A percentile compares a stretch with the other conserved stretches of the same genome.
phyloP scores from a whole-genome alignment of 2,888 invertebrate species.

The Chelonus formosanus region DNA sequence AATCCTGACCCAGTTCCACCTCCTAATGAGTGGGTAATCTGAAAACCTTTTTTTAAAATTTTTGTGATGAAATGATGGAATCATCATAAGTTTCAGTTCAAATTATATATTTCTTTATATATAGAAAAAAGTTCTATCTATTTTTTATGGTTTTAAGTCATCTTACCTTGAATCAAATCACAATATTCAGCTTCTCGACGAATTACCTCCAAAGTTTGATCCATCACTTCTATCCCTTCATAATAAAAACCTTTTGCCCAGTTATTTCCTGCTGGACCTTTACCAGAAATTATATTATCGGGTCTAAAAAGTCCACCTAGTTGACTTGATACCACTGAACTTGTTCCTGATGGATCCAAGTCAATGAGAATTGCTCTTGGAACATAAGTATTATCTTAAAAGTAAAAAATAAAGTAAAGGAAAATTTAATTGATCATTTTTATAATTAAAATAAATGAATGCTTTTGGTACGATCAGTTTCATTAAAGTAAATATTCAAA shows the following conservation, averaged over 20 bases:
- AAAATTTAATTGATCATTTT: background rate
- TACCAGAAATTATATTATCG: constrained; percentile 70
- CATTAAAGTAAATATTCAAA: too few species aligned
- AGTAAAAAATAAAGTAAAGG: background rate
- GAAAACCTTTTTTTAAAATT: constrained; percentile 63
- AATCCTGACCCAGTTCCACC: constrained; percentile 72
- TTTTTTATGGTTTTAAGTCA: background rate
- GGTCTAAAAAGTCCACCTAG: constrained; percentile 71
- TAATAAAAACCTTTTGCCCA: constrained; percentile 85
- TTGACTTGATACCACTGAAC: constrained; percentile 70
- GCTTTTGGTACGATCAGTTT: too few species aligned
- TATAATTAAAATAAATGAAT: too few species aligned
- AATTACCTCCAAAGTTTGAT: constrained; percentile 70
- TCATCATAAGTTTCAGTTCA: too few species aligned
- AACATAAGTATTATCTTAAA: constrained; percentile 69
- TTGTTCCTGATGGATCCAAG: constrained; percentile 73
- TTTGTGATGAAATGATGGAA: too few species aligned
- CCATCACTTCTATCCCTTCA: constrained; percentile 86
- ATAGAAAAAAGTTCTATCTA: too few species aligned
- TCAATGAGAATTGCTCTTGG: constrained; percentile 72
- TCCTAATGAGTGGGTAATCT: constrained; percentile 69
- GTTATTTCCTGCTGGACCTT: constrained; percentile 60
- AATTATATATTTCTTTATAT: too few species aligned
- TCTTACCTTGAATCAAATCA: constrained; percentile 15
- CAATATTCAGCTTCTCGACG: constrained; percentile 6